Percentiles rank a stretch among this genome's conserved stretches.
phyloP scores from a whole-genome alignment of 2,797 vertebrate genomes.

The Hypotaenidia philippensis region DNA sequence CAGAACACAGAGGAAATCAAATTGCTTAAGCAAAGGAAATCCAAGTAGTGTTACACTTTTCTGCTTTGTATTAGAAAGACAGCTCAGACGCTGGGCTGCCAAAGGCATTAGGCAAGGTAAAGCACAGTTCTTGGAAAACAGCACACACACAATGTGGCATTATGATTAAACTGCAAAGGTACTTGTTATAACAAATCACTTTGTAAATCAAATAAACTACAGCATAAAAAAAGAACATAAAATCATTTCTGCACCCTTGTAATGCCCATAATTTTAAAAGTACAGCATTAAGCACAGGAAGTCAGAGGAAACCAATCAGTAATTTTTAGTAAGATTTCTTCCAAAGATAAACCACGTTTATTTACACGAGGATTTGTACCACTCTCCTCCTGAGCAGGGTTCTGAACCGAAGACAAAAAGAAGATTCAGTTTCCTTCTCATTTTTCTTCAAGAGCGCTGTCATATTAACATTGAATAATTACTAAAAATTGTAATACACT shows the following conservation, averaged over 20 bases:
- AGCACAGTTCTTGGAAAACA: constrained; percentile 24
- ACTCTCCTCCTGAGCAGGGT: constrained; percentile 68
- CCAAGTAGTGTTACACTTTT: neutral
- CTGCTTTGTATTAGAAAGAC: constrained; percentile 34
- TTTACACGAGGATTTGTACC: constrained; percentile 68
- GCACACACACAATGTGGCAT: constrained; percentile 64
- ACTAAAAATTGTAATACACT: constrained; percentile 80
- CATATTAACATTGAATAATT: constrained; percentile 83
- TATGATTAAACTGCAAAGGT: constrained; percentile 78
- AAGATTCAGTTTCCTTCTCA: constrained; percentile 70
- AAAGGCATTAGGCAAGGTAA: constrained; percentile 62
- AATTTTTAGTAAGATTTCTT: constrained; percentile 50
- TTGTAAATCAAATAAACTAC: constrained; percentile 78
- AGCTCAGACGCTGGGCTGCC: constrained; percentile 50
- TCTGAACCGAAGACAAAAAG: constrained; percentile 70
- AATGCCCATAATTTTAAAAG: constrained; percentile 78
- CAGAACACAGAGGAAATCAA: constrained; percentile 55
- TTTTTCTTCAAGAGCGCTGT: constrained; percentile 79
- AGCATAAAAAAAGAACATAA: constrained; percentile 64
- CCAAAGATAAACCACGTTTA: constrained; percentile 70
- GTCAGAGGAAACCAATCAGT: constrained; percentile 52
- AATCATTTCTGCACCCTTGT: constrained; percentile 72
- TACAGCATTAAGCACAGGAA: constrained; percentile 63
- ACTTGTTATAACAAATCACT: constrained; percentile 79
- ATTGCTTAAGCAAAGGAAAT: constrained; percentile 63